These are phyloP conservation scores for Naja naja DNA, from an alignment of 2,113 vertebrate species.

Conservation along the genomic window DNA sequence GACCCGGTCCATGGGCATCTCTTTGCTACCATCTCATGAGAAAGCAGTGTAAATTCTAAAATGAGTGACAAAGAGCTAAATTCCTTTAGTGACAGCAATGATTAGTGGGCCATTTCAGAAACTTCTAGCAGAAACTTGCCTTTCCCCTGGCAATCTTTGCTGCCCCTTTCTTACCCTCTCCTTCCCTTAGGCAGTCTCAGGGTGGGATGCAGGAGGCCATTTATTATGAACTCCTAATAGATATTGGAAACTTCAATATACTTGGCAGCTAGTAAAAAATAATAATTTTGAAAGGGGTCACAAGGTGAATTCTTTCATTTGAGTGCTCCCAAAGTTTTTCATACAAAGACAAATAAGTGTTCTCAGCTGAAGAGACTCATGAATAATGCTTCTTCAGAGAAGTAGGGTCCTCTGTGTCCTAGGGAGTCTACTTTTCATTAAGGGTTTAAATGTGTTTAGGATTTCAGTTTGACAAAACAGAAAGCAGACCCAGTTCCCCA, in stretches of 20 bases:
- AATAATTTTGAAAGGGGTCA: background rate
- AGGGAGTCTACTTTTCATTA: background rate
- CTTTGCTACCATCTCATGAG: constrained; percentile 3
- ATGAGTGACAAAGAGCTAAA: constrained; percentile 15
- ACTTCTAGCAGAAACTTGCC: constrained; percentile 19
- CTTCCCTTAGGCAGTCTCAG: constrained; percentile 18
- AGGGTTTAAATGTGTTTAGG: background rate
- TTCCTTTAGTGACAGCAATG: constrained; percentile 28
- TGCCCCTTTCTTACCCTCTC: constrained; percentile 11
- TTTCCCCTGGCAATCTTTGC: constrained; percentile 13
- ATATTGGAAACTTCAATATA: constrained; percentile 14
- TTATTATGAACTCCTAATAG: constrained; percentile 10
- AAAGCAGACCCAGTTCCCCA: background rate
- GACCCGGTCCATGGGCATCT: background rate
- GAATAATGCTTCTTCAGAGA: background rate
- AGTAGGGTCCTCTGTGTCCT: background rate
- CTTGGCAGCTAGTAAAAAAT: background rate
- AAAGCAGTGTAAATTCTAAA: background rate
- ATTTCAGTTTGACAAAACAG: background rate
- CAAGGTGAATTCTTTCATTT: constrained; percentile 23
- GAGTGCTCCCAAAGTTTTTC: background rate
- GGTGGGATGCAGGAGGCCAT: constrained; percentile 6
- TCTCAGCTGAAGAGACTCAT: background rate
- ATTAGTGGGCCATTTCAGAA: constrained; percentile 28
- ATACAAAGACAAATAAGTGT: background rate